A percentile compares a stretch with the other conserved stretches of the same genome.
Conservation (phyloP, 2,113 vertebrate species). For the Cisticola juncidis region DNA sequence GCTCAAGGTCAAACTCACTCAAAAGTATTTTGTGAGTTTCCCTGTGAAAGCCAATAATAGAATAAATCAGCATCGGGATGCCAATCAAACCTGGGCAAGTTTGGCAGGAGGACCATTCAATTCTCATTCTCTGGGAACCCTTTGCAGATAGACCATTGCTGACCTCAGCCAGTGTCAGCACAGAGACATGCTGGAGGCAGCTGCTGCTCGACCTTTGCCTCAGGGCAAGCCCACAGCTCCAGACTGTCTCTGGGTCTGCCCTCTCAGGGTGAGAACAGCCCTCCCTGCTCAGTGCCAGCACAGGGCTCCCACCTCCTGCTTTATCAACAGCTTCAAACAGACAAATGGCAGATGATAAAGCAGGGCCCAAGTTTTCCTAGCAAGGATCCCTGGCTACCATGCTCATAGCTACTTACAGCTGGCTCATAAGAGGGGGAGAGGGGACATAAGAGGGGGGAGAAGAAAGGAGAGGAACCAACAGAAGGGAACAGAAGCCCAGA, state of each 20-base stretch:
- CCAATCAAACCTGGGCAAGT: constrained; percentile 11
- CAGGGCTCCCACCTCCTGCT: constrained; percentile 10
- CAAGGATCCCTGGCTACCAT: neutral
- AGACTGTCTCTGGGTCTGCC: neutral
- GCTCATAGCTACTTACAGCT: neutral
- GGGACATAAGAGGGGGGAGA: neutral
- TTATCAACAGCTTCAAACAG: neutral
- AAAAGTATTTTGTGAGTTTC: constrained; percentile 16
- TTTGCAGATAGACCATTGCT: neutral
- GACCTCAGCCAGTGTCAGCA: neutral
- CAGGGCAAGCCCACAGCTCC: neutral
- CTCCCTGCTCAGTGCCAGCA: neutral
- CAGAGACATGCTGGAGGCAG: neutral
- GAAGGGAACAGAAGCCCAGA: neutral
- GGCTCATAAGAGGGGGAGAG: neutral
- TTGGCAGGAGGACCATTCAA: neutral
- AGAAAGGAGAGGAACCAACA: neutral
- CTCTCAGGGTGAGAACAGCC: neutral
- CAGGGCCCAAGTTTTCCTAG: neutral
- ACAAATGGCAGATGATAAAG: neutral
- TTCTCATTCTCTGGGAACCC: neutral
- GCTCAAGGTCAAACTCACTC: constrained; percentile 63
- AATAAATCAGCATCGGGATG: neutral
- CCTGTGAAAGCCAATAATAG: constrained; percentile 16
- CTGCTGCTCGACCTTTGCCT: neutral